Base-by-base conservation (phyloP, 2,888 invertebrate genomes). In the Nephrotoma guestfalica region DNA sequence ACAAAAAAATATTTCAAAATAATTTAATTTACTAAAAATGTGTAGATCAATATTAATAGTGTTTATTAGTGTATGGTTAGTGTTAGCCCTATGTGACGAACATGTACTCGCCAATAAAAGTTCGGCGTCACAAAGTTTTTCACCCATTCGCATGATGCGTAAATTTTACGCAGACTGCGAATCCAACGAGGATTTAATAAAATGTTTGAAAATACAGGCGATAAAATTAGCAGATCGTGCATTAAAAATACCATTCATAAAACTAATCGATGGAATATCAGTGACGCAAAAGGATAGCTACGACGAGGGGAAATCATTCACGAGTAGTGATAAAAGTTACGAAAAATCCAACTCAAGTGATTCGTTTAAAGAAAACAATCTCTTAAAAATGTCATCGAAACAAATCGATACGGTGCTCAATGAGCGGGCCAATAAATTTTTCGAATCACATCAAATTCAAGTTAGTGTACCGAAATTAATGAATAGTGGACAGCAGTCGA, bases 181-280 rank as follows among this genome's bases (percentile, higher is more conserved):
- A 88, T 92, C 92, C 87, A 93, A 93, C 85, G 93, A 94, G 88
- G 94, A 95, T 89, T 92, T 95, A 86, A 91, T 94, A 88, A 94
- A 94, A 92, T 96, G 96, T 90, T 92, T 95, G 88, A 95, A 96
- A 91, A 92, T 95, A 87, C 94, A 95, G 89, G 94, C 94, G 0
- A 92, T 94, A 0, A 95, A 94, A 89, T 91, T 95, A 71, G 92
- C 94, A 13, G 94, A 95, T 88, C 92, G 95, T 18, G 95, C 95
- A 0, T 91, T 94, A 0, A 93, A 94, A 88, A 92, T 94, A 89
- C 94, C 94, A 87, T 92, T 92, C 47, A 92, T 95, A 57, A 93
- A 93, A 45, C 90, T 95, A 45, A 89, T 94, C 51, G 94, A 95
- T 85, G 95, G 95, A 51, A 91, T 95, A 40, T 91, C 93, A 7